A percentile compares a stretch with the other conserved stretches of the same genome.
Conservation (phyloP, 2,797 vertebrate species). For the Rhinoraja longicauda region DNA sequence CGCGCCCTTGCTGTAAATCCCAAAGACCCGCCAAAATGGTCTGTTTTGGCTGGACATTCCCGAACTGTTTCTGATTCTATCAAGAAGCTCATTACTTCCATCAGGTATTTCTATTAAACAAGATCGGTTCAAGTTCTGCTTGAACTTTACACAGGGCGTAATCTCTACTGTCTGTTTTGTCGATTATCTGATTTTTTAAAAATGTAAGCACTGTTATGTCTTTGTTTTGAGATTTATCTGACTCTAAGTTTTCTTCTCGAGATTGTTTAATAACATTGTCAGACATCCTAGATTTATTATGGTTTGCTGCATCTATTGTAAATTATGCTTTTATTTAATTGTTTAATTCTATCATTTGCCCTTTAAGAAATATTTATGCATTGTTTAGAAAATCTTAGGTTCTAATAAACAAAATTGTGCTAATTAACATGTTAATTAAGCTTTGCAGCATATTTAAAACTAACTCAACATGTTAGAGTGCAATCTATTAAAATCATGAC, state of each 20-base stretch:
- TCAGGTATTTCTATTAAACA: conserved; percentile 68
- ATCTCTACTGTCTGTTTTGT: not conserved
- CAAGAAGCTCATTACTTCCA: conserved; percentile 96
- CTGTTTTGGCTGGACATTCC: conserved; percentile 87
- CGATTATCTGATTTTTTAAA: not conserved
- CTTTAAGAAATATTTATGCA: not conserved
- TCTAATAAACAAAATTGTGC: not conserved
- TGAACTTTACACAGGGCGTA: not conserved
- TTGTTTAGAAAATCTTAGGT: not conserved
- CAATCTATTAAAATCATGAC: not conserved
- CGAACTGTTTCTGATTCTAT: conserved; percentile 95
- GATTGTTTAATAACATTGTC: not conserved
- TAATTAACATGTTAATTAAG: not conserved
- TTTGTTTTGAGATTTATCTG: not conserved
- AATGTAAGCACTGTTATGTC: not conserved
- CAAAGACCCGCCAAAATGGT: conserved; percentile 93
- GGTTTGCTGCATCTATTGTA: not conserved
- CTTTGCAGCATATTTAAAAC: not conserved
- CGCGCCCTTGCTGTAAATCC: conserved; percentile 93
- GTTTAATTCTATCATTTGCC: not conserved
- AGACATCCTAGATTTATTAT: not conserved
- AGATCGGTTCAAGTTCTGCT: not conserved
- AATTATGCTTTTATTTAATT: not conserved
- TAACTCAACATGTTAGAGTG: not conserved
- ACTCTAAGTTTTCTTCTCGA: not conserved